These are phyloP conservation scores for Aptenodytes patagonicus DNA, from an alignment of 2,113 vertebrate genomes.

Conservation along the genomic window DNA sequence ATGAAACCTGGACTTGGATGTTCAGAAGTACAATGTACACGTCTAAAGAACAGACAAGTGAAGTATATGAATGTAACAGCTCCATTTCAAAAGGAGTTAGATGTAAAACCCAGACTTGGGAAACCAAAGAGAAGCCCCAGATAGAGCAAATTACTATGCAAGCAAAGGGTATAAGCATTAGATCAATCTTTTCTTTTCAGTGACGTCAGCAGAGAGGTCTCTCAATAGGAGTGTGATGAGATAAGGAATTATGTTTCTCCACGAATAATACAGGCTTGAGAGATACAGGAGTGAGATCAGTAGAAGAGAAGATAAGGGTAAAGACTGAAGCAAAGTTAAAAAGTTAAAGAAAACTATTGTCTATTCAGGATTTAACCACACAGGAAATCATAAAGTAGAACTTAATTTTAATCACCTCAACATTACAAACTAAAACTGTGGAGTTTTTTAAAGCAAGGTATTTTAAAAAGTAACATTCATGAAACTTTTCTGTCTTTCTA, in stretches of 20 bases:
- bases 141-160: not conserved
- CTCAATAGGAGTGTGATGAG: not conserved
- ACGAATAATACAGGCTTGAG: not conserved
- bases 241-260: slow-evolving; percentile 22
- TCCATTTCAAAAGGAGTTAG: not conserved
- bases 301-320: not conserved
- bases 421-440: not conserved
- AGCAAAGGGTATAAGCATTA: not conserved
- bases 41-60: not conserved
- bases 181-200: not conserved
- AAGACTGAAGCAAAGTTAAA: not conserved
- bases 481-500: not conserved
- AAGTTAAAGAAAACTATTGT: not conserved
- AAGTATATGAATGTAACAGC: not conserved
- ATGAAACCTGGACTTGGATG: not conserved
- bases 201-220: not conserved
- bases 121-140: not conserved
- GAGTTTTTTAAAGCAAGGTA: not conserved
- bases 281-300: not conserved
- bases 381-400: not conserved
- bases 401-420: not conserved
- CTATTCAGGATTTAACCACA: not conserved
- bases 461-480: not conserved
- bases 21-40: not conserved
- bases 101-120: not conserved